Evolutionary conservation across 2,113 vertebrate genomes (phyloP).

Genomic region (Fulmarus glacialis): DNA sequence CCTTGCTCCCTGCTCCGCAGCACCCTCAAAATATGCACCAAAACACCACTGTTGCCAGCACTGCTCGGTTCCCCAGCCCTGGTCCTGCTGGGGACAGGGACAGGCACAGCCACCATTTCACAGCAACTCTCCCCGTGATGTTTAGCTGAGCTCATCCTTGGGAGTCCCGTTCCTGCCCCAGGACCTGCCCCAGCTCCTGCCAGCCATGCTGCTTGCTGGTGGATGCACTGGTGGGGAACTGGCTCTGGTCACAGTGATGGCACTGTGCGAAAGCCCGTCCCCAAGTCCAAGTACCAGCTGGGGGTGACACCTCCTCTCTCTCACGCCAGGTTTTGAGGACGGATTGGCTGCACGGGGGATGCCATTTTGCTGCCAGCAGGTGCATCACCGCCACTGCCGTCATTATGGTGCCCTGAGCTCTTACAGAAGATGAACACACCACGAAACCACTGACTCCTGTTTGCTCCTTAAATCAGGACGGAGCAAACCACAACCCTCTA

Average conservation of each 20-base stretch:
- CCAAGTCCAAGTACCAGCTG: fast-evolving
- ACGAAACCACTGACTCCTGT: not conserved
- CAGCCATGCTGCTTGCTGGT: fast-evolving
- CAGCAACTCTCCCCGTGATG: fast-evolving
- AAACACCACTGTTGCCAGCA: not conserved
- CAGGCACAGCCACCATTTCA: not conserved
- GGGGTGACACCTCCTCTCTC: not conserved
- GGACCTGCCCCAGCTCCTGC: not conserved
- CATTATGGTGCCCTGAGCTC: not conserved
- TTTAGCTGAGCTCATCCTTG: not conserved
- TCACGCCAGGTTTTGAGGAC: fast-evolving
- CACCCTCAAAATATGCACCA: not conserved
- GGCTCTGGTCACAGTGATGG: fast-evolving
- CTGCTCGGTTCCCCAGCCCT: not conserved
- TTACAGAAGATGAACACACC: not conserved
- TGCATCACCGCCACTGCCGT: not conserved
- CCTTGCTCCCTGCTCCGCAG: not conserved
- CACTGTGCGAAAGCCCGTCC: fast-evolving
- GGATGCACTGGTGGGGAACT: not conserved
- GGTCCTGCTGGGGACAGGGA: not conserved
- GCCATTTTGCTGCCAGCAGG: not conserved
- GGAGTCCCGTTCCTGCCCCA: not conserved
- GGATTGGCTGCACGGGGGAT: fast-evolving
- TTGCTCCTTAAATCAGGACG: not conserved
- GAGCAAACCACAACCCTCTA: not conserved